Conservation (phyloP, 2,888 invertebrate species). For the Drosophila nr. perissopoda region DNA sequence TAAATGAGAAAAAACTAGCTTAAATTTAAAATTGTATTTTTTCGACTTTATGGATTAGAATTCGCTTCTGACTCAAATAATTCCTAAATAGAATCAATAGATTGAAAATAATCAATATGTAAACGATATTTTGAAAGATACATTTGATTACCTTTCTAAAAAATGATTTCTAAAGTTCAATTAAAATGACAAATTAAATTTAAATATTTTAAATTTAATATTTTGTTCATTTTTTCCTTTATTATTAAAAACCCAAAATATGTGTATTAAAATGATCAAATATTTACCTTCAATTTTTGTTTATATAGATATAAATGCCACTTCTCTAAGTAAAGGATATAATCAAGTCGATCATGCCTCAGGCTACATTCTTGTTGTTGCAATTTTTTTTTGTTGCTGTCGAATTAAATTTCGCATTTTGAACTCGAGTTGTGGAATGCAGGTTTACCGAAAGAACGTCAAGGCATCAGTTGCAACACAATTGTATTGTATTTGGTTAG, state of each 20-base stretch:
- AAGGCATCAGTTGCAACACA: slow-evolving; percentile 11
- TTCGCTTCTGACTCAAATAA: no score
- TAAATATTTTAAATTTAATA: no score
- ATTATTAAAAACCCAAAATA: neutral
- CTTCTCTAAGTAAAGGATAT: neutral
- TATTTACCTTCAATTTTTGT: neutral
- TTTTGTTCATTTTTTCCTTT: neutral
- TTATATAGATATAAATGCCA: neutral
- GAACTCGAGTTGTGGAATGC: neutral
- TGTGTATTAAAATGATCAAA: neutral
- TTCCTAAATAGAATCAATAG: no score
- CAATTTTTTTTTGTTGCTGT: slow-evolving; percentile 4
- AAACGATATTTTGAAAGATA: no score
- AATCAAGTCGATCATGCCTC: no score
- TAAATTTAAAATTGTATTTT: no score
- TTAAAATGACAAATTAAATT: no score
- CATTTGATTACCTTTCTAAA: no score
- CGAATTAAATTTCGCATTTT: slow-evolving; percentile 18
- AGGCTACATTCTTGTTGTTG: neutral
- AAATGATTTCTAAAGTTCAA: no score
- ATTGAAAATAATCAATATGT: no score
- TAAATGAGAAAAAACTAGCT: no score
- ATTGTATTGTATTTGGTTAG: slow-evolving; percentile 11
- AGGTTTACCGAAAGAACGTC: slow-evolving; percentile 11
- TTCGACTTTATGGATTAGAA: no score